Percentiles rank a stretch among this genome's conserved stretches.
Evolutionary conservation across 2,888 invertebrate species (phyloP).

Genomic region (Sphaeridia pumilis): DNA sequence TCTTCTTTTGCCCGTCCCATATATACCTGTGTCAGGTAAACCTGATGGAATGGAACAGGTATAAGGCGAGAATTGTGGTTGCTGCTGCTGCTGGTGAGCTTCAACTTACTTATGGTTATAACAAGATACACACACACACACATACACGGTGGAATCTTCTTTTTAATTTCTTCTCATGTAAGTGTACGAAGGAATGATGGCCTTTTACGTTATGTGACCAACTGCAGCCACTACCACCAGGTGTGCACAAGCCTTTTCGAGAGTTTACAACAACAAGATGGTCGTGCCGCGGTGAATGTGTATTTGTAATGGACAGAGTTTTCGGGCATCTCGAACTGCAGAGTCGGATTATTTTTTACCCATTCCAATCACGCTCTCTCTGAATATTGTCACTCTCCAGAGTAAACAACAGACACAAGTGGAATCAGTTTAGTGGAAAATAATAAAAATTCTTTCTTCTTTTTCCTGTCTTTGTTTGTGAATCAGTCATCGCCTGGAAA

Average conservation of each 20-base stretch:
- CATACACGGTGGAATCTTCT: not conserved
- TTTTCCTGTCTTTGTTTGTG: too few species aligned
- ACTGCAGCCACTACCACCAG: too few species aligned
- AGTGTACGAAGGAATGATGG: slow-evolving; percentile 8
- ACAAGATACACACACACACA: not conserved
- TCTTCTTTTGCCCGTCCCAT: not conserved
- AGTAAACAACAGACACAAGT: not conserved
- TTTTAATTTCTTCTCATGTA: not conserved
- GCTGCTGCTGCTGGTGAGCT: not conserved
- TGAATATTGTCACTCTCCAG: not conserved
- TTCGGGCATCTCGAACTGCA: too few species aligned
- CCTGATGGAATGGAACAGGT: too few species aligned
- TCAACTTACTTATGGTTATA: not conserved
- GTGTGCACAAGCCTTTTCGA: too few species aligned
- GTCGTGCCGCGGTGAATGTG: too few species aligned
- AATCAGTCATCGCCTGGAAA: too few species aligned
- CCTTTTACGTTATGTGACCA: too few species aligned
- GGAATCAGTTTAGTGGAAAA: not conserved
- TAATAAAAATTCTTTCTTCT: not conserved
- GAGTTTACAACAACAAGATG: too few species aligned
- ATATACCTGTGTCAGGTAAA: not conserved
- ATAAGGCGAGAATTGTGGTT: not conserved
- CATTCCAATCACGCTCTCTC: not conserved
- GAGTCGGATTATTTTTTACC: too few species aligned
- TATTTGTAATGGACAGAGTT: too few species aligned